phyloP scores from a whole-genome alignment of 2,113 vertebrate genomes.

The Stigmatopora nigra region DNA sequence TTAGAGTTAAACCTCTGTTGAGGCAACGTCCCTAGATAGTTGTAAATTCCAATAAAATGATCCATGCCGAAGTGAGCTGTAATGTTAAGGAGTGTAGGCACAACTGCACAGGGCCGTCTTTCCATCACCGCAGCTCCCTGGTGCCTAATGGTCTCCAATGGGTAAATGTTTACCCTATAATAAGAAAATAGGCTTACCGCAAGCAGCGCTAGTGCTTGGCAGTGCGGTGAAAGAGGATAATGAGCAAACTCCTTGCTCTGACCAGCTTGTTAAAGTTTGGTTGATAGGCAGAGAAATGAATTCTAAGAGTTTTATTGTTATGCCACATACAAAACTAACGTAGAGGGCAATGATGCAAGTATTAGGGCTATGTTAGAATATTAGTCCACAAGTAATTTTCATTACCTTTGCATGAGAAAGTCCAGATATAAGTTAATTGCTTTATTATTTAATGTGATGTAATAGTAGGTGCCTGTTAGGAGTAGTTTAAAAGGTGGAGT shows the following conservation, averaged over 20 bases:
- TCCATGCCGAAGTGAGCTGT: constrained; percentile 62
- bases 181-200: constrained; percentile 48
- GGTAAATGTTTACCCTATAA: constrained; percentile 63
- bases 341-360: too few species aligned
- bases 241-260: constrained; percentile 52
- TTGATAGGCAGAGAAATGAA: constrained; percentile 53
- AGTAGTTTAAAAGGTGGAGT: neutral
- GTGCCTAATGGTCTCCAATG: constrained; percentile 60
- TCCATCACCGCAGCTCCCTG: constrained; percentile 59
- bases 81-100: constrained; percentile 53
- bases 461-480: neutral
- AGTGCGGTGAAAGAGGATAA: constrained; percentile 59
- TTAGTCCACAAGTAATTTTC: neutral
- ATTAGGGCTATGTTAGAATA: too few species aligned
- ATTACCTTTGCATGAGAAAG: neutral
- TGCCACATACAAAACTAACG: constrained; percentile 2
- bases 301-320: constrained; percentile 25
- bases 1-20: constrained; percentile 45
- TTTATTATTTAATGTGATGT: neutral
- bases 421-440: neutral
- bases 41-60: constrained; percentile 67
- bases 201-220: constrained; percentile 51
- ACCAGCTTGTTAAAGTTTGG: constrained; percentile 60
- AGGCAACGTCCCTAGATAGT: constrained; percentile 55
- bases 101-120: constrained; percentile 52